Percentiles rank a stretch among this genome's conserved stretches.
phyloP scores from a whole-genome alignment of 2,797 vertebrate genomes.

The Tachyglossus aculeatus region DNA sequence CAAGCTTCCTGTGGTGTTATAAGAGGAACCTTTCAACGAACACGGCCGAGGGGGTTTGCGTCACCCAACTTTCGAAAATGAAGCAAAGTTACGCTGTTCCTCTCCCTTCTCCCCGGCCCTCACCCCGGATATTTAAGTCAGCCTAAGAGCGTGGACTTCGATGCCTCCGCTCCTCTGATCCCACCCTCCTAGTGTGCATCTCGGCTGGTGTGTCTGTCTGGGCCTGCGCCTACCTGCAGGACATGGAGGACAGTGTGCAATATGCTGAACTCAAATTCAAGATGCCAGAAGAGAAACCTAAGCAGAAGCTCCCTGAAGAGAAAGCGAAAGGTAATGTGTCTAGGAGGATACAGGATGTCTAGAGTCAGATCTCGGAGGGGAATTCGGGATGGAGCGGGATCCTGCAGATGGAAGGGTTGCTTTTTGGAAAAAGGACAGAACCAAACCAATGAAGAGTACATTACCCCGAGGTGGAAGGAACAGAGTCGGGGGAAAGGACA shows the following conservation, averaged over 20 bases:
- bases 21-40: background rate
- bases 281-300: constrained; percentile 27
- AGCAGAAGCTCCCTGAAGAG: constrained; percentile 13
- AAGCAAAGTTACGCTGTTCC: constrained; percentile 50
- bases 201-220: no score
- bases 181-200: constrained; percentile 11
- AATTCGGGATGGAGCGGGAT: background rate
- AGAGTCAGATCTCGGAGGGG: background rate
- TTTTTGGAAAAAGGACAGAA: background rate
- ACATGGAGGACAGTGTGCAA: constrained; percentile 47
- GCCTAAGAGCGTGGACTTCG: background rate
- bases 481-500: no score
- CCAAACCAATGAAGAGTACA: background rate
- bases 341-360: background rate
- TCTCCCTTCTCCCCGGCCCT: constrained; percentile 19
- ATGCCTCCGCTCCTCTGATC: background rate
- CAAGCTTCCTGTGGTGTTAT: no score
- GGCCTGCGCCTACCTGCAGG: no score
- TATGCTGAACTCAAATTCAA: constrained; percentile 46
- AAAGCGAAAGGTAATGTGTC: constrained; percentile 49
- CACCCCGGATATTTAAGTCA: constrained; percentile 3
- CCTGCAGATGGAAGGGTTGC: background rate
- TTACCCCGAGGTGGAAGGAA: background rate
- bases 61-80: constrained; percentile 51
- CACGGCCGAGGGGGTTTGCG: background rate